phyloP scores from a whole-genome alignment of 2,797 vertebrate species.

The Knipowitschia caucasica region DNA sequence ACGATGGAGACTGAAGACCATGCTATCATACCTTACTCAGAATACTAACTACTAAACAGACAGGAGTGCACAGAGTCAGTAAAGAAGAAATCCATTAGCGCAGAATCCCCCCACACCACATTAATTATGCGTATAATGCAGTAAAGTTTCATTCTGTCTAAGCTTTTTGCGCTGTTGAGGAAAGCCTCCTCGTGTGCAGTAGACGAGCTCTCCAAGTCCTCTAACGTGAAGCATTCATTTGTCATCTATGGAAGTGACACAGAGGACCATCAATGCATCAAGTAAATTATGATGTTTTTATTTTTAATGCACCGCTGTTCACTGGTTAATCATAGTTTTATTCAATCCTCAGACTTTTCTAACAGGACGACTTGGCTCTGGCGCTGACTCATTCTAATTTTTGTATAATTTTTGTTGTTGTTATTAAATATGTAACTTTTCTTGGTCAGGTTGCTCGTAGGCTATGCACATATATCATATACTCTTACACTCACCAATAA shows the following conservation, averaged over 20 bases:
- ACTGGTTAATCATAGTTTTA: background rate
- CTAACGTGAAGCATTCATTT: background rate
- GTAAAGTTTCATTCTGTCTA: background rate
- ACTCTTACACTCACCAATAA: too few species aligned
- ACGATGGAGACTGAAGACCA: slow-evolving; percentile 67
- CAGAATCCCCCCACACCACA: too few species aligned
- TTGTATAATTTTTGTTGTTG: too few species aligned
- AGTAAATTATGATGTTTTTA: background rate
- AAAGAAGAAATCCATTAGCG: too few species aligned
- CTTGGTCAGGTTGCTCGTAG: too few species aligned
- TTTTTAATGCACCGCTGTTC: background rate
- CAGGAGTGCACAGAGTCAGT: too few species aligned
- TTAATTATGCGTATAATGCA: background rate
- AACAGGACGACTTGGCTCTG: background rate
- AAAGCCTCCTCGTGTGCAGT: background rate
- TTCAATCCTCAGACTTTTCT: background rate
- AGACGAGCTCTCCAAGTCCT: background rate
- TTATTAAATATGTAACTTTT: background rate
- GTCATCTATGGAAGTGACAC: background rate
- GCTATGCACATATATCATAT: too few species aligned
- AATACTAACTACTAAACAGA: slow-evolving; percentile 22
- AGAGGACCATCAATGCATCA: background rate
- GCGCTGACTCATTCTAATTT: background rate
- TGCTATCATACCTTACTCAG: slow-evolving; percentile 36
- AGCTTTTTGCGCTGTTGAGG: too few species aligned